Evolutionary conservation across 2,888 invertebrate genomes (phyloP), one percentile per base, ranked within the genome.

Genomic region (Thera britannica): DNA sequence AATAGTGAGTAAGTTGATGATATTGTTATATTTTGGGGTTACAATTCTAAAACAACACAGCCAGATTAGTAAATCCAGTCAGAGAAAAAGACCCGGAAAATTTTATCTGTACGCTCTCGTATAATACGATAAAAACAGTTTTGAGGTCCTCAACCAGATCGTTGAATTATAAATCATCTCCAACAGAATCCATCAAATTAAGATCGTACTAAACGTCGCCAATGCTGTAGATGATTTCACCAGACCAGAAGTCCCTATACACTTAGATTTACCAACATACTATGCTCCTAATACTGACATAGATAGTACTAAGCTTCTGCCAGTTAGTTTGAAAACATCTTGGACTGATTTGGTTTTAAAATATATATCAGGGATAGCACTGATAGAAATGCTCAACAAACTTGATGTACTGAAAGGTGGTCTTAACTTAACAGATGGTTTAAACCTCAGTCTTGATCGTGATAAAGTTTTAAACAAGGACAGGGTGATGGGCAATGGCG

Each of bases 231-330:
- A 79, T 52, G 76, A 80, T 38, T 75, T 54, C 9, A 79, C 79
- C n/a, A 75, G 58, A 62, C 68, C 75, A 61, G 77, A 76, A 0
- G 72, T 71, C 55, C 67, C 70, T 5, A 73, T 82, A 57, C 67
- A 77, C 55, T 71, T 83, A 41, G 77, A 81, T 60, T 70, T 83
- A 59, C 82, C 81, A 2, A 77, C 75, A 34, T 81, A 80, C 52
- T 81, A 78, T 49, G 62, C 62, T 56, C 81, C 81, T 38, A 66
- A 76, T 3, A 70, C 65, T 36, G 54, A 72, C 36, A 55, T 63
- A 67, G 34, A 61, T 59, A 64, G 65, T 58, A 51, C 51, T 57
- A 8, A 57, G 36, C 12, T 60, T 51, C 3, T 57, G n/a, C 49
- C 55, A n/a, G 34, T 35, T 9, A 57, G 49, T 54, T 51, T 36